Evolutionary conservation across 2,113 vertebrate genomes (phyloP), one percentile per base, ranked within the genome.

Genomic region (Tor tambroides): DNA sequence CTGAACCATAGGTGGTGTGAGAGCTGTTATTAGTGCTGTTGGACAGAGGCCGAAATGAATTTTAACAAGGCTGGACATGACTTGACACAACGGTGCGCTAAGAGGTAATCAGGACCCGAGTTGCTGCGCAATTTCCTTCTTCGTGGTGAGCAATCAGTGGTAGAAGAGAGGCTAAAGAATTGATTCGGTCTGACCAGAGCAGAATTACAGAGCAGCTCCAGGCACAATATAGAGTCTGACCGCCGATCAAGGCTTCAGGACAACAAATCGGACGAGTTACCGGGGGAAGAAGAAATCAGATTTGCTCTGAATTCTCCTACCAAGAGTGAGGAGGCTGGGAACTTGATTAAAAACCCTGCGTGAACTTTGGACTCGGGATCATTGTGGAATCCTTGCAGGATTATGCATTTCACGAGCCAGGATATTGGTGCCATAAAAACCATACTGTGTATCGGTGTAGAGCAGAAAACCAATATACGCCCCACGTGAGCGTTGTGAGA

Each of bases 31-130:
- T 94, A 93, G 90, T 91, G 89, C 63, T 72, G 84, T 90, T 90
- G 91, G 91, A 92, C 86, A 90, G 90, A 90, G 92, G 91, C 41
- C 91, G 90, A 92, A 91, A 92, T 93, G 92, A 92, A 94, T 95
- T 95, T 94, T 93, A 94, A 95, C 92, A 88, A 92, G 93, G 91
- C 87, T 91, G 88, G 88, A 89, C 81, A 92, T 92, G 93, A 92
- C 93, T 91, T 88, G 93, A 91, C 93, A 92, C 89, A 89, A 91
- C 92, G 93, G 92, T 91, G 93, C 88, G 87, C 93, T 94, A 93
- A 95, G 94, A 94, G 93, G 95, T 95, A 96, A 95, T 96, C 95
- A 95, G 93, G 91, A 94, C 91, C 93, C 74, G 90, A 92, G 93
- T 90, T 91, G 93, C 91, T 89, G 89, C 90, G 93, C 93, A 93